Conservation (phyloP, 2,888 invertebrate species). For the Rotaria sp. region DNA sequence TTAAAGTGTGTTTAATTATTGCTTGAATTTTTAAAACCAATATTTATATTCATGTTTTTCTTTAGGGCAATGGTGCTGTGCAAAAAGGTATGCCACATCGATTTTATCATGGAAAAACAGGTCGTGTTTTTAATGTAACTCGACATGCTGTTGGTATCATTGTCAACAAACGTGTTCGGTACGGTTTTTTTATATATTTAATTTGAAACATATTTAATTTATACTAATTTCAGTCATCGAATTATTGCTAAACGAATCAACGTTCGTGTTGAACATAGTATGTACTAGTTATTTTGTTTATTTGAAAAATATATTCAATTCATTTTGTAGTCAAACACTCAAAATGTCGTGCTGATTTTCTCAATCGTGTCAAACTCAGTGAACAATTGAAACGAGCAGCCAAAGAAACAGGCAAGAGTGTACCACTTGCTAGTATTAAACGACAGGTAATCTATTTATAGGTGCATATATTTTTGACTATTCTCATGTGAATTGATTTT, state of each 20-base stretch:
- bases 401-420: slow-evolving; percentile 67
- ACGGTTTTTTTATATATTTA: slow-evolving; percentile 41
- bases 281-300: not conserved
- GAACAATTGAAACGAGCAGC: slow-evolving; percentile 76
- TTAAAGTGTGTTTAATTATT: slow-evolving; percentile 65
- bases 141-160: slow-evolving; percentile 93
- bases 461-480: not conserved
- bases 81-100: slow-evolving; percentile 99
- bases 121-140: slow-evolving; percentile 96
- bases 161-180: slow-evolving; percentile 91
- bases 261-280: slow-evolving; percentile 80
- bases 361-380: slow-evolving; percentile 84
- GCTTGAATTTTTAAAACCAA: not conserved
- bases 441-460: slow-evolving; percentile 49
- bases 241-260: slow-evolving; percentile 87
- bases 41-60: not conserved
- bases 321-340: slow-evolving; percentile 71
- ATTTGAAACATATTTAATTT: not conserved
- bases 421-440: slow-evolving; percentile 46
- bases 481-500: slow-evolving; percentile 41
- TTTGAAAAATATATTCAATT: too few species aligned
- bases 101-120: slow-evolving; percentile 96
- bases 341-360: slow-evolving; percentile 90
- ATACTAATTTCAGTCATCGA: slow-evolving; percentile 61
- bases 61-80: slow-evolving; percentile 88